A percentile compares a stretch with the other conserved stretches of the same genome.
These are phyloP conservation scores for Casuarius casuarius DNA, from an alignment of 2,113 vertebrate genomes.

Conservation along the genomic window DNA sequence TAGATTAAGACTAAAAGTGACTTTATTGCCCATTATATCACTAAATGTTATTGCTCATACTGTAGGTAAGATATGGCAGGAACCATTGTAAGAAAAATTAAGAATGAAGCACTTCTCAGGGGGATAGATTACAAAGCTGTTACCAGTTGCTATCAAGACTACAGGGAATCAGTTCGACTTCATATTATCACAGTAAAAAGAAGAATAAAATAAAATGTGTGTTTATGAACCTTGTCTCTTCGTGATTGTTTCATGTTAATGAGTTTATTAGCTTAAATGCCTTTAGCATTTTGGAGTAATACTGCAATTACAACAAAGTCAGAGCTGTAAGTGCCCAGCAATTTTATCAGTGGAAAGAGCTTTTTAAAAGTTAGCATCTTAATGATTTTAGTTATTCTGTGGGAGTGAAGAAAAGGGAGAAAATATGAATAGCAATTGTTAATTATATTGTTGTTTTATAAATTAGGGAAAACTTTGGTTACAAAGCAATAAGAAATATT, in stretches of 20 bases:
- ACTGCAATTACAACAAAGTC: background rate
- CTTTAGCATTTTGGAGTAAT: slow-evolving; percentile 4
- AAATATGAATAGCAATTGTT: background rate
- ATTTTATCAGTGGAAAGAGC: background rate
- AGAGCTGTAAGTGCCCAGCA: background rate
- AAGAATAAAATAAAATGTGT: slow-evolving; percentile 5
- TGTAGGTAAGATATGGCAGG: background rate
- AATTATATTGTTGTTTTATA: background rate
- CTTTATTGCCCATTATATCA: background rate
- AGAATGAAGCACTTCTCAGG: background rate
- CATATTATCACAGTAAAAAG: background rate
- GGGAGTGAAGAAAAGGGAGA: background rate
- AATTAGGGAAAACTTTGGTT: background rate
- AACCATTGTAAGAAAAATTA: background rate
- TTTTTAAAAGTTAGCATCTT: background rate
- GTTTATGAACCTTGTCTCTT: background rate
- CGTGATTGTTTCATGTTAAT: background rate
- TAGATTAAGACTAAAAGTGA: background rate
- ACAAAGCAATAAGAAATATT: background rate
- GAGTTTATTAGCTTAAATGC: background rate
- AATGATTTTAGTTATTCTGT: background rate
- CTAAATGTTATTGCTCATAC: background rate
- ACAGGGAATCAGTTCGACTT: background rate
- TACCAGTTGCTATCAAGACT: background rate
- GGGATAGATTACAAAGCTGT: background rate